These are phyloP conservation scores for Eupithecia pulchellata DNA, from an alignment of 2,888 invertebrate genomes.

Conservation along the genomic window DNA sequence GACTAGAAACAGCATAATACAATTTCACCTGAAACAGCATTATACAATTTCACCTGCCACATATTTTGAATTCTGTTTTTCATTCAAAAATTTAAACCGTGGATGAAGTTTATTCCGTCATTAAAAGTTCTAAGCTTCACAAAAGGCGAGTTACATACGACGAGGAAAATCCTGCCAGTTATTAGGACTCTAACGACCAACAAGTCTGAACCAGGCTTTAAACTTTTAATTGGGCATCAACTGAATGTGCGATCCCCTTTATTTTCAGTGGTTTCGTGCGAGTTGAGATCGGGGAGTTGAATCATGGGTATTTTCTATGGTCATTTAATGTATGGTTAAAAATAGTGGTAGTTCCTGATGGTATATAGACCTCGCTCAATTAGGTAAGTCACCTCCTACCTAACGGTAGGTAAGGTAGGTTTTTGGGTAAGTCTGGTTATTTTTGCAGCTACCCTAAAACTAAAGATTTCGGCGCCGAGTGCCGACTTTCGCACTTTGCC, in stretches of 20 bases:
- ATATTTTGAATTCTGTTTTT: not conserved
- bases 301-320: too few species aligned
- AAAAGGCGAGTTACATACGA: constrained; percentile 1
- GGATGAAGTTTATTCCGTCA: constrained; percentile 1
- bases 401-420: too few species aligned
- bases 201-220: constrained; percentile 3
- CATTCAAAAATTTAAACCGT: too few species aligned
- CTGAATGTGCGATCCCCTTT: constrained; percentile 2
- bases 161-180: not conserved
- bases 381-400: too few species aligned
- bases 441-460: too few species aligned
- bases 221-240: constrained; percentile 32
- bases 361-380: too few species aligned
- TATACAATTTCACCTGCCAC: not conserved
- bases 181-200: not conserved
- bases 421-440: too few species aligned
- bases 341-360: too few species aligned
- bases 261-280: not conserved
- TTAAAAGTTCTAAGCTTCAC: constrained; percentile 19
- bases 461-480: too few species aligned
- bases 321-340: too few species aligned
- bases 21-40: too few species aligned
- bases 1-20: not conserved
- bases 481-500: too few species aligned
- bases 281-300: not conserved